Conservation (phyloP, 2,797 vertebrate species). For the Aselliscus stoliczkanus region DNA sequence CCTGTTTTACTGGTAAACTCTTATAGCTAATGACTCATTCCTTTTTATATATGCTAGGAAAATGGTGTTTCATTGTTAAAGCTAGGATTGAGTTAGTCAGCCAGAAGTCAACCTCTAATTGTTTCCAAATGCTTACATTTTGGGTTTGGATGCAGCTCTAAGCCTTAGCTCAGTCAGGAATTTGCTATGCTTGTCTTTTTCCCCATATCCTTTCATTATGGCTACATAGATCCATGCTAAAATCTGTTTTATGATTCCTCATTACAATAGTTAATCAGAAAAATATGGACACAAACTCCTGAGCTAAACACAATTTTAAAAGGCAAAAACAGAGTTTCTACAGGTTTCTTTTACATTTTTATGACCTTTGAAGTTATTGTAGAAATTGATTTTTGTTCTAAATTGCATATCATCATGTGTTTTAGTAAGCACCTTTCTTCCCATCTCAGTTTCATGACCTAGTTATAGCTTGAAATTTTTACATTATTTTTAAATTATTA, state of each 20-base stretch:
- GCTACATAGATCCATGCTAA: constrained; percentile 65
- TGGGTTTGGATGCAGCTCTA: constrained; percentile 75
- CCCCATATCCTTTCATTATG: constrained; percentile 74
- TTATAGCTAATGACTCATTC: constrained; percentile 14
- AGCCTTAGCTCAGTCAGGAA: constrained; percentile 75
- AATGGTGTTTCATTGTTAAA: constrained; percentile 62
- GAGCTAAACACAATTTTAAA: constrained; percentile 61
- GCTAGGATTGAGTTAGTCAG: constrained; percentile 67
- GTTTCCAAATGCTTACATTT: constrained; percentile 81
- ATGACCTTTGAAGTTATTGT: constrained; percentile 7
- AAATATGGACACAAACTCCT: constrained; percentile 73
- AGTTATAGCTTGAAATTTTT: neutral
- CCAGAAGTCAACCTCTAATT: constrained; percentile 78
- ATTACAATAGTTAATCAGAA: constrained; percentile 75
- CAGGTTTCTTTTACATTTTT: constrained; percentile 55
- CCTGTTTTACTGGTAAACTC: constrained; percentile 31
- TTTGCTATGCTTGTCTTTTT: constrained; percentile 77
- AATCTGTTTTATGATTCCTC: constrained; percentile 71
- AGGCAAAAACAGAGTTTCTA: constrained; percentile 56
- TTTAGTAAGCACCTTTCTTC: neutral
- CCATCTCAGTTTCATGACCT: neutral
- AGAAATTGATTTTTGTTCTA: constrained; percentile 42
- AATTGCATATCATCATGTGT: neutral
- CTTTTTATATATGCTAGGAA: constrained; percentile 40
- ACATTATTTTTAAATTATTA: neutral